Evolutionary conservation across 2,888 invertebrate species (phyloP).

Genomic region (Cactoblastis cactorum): DNA sequence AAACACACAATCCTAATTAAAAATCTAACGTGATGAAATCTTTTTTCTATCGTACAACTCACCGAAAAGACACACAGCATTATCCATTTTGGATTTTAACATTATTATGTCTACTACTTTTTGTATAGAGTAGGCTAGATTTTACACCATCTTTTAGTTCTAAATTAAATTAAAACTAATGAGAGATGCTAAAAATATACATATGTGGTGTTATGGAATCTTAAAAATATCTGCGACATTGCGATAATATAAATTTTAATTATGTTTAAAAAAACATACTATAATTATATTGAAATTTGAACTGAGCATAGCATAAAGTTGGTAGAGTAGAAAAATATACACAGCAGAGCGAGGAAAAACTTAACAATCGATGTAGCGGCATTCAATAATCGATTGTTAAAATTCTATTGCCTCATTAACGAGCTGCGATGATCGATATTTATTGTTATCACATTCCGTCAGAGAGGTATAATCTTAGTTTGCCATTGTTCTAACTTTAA

Average conservation of each 20-base stretch:
- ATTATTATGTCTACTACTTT: too few relatives aligned
- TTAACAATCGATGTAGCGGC: conserved; percentile 13
- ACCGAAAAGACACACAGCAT: conserved; percentile 18
- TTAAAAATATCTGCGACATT: too few relatives aligned
- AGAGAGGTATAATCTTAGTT: conserved; percentile 29
- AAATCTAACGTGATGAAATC: conserved; percentile 30
- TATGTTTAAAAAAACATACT: too few relatives aligned
- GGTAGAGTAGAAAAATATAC: conserved; percentile 1
- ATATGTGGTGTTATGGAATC: too few relatives aligned
- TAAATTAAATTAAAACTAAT: too few relatives aligned
- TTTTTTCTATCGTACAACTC: conserved; percentile 28
- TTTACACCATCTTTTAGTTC: too few relatives aligned
- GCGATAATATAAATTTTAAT: too few relatives aligned
- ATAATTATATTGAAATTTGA: too few relatives aligned
- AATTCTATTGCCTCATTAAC: conserved; percentile 11
- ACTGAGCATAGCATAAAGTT: conserved; percentile 1
- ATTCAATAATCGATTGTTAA: conserved; percentile 2
- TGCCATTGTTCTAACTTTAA: conserved; percentile 36
- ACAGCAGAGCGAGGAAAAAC: not conserved
- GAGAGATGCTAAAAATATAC: too few relatives aligned
- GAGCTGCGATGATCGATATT: conserved; percentile 1
- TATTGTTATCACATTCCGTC: conserved; percentile 4
- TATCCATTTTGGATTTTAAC: conserved; percentile 24
- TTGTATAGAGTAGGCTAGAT: too few relatives aligned
- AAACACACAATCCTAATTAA: conserved; percentile 37